Evolutionary conservation across 2,888 invertebrate genomes (phyloP), one percentile per base, ranked within the genome.

Genomic region (Opisthograptis luteolata): DNA sequence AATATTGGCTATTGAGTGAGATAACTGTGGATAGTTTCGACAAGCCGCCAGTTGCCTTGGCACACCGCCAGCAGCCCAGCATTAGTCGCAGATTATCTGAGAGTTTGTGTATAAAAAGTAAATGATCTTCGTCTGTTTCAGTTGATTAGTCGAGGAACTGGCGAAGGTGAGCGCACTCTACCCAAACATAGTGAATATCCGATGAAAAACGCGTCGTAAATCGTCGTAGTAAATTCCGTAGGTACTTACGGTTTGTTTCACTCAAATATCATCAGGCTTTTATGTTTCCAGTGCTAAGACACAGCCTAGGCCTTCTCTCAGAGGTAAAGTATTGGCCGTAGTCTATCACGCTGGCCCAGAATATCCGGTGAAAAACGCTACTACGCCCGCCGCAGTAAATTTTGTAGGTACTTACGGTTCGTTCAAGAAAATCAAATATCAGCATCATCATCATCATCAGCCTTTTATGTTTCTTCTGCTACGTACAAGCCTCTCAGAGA

Each of bases 151-250:
- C 31, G 13, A n/a, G n/a, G n/a, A n/a, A n/a, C n/a, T n/a, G n/a
- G n/a, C 44, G 53, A 58, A 58, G 58, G 55, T 58, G 55, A 55
- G 25, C 35, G 47, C 20, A 39, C 39, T 27, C 20, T 43, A 31
- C 28, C 45, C 39, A 46, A 13, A 35, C 25, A 27, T 51, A n/a
- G n/a, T n/a, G n/a, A n/a, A n/a, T n/a, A n/a, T 50, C 47, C 51
- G 37, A 40, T 22, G 28, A 20, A 40, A 22, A 32, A 22, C 24
- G 30, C 20, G 25, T 24, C 3, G 7, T 43, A 46, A 47, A 53
- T 48, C 50, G 47, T 12, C 46, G 55, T 52, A 50, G 37, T 44
- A 50, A 27, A 28, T 17, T 22, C 17, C 13, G 27, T 9, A 6
- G 6, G 30, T 13, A 13, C 13, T 4, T 22, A 22, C 25, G 17